phyloP scores from a whole-genome alignment of 2,888 invertebrate species.

The Leptura quadrifasciata region DNA sequence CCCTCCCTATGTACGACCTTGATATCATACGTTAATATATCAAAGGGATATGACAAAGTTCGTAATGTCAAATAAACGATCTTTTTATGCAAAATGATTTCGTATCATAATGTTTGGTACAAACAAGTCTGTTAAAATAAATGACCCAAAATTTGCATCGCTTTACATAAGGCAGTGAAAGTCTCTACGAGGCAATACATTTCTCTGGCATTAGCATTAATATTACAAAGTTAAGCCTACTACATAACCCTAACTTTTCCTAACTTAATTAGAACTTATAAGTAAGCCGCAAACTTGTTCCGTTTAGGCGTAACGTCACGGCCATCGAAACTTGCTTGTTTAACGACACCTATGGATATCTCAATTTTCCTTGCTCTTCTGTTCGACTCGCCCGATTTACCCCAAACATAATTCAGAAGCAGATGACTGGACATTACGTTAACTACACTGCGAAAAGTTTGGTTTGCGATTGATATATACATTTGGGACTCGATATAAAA shows the following conservation, averaged over 20 bases:
- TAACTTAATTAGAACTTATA: constrained; percentile 52
- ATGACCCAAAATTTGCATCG: constrained; percentile 52
- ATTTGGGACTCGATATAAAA: constrained; percentile 13
- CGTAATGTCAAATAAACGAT: constrained; percentile 47
- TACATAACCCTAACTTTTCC: constrained; percentile 45
- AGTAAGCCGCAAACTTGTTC: constrained; percentile 50
- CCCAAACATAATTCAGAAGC: constrained; percentile 11
- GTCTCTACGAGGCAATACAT: constrained; percentile 37
- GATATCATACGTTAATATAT: not conserved
- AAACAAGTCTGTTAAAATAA: constrained; percentile 53
- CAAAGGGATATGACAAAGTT: constrained; percentile 12
- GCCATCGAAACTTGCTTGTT: constrained; percentile 47
- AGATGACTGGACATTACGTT: constrained; percentile 33
- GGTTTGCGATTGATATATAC: constrained; percentile 15
- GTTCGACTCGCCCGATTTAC: constrained; percentile 10
- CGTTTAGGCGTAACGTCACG: constrained; percentile 39
- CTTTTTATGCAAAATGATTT: constrained; percentile 54
- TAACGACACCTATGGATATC: constrained; percentile 49
- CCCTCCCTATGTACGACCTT: not conserved
- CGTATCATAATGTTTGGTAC: constrained; percentile 52
- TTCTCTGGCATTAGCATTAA: constrained; percentile 43
- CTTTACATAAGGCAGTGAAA: constrained; percentile 45
- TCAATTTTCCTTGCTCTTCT: constrained; percentile 4
- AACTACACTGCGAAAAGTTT: constrained; percentile 27
- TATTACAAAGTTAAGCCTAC: constrained; percentile 47